phyloP scores from a whole-genome alignment of 2,888 invertebrate genomes.

The Tridacna gigas region DNA sequence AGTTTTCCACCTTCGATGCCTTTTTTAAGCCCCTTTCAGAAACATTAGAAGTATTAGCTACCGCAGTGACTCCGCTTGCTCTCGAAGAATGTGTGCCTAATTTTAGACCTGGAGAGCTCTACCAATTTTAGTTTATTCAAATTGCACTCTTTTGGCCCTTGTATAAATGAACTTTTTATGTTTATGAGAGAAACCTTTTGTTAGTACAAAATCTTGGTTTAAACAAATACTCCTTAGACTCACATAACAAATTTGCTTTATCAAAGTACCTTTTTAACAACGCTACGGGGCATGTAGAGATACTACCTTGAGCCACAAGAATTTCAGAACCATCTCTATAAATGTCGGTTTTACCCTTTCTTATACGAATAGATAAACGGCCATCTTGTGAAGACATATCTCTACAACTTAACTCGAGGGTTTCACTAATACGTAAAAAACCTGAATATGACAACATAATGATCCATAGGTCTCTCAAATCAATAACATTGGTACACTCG shows the following conservation, averaged over 20 bases:
- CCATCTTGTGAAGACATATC: constrained; percentile 21
- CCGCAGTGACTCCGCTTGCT: constrained; percentile 27
- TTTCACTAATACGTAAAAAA: constrained; percentile 28
- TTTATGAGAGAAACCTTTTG: constrained; percentile 14
- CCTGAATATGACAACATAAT: constrained; percentile 32
- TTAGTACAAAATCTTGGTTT: constrained; percentile 25
- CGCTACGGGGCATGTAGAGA: constrained; percentile 26
- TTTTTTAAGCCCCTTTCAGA: constrained; percentile 35
- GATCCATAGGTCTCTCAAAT: constrained; percentile 31
- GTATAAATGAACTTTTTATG: constrained; percentile 37
- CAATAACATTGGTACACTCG: constrained; percentile 15
- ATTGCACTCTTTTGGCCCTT: constrained; percentile 33
- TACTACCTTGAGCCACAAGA: constrained; percentile 25
- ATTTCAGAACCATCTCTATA: constrained; percentile 32
- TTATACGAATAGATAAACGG: neutral
- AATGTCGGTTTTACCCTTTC: constrained; percentile 43
- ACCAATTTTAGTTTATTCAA: constrained; percentile 29
- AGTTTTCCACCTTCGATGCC: constrained; percentile 48
- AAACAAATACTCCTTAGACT: constrained; percentile 27
- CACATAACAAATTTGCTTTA: neutral
- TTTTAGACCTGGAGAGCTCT: constrained; percentile 36
- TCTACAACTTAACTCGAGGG: constrained; percentile 4
- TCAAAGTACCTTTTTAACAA: constrained; percentile 34
- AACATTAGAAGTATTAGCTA: constrained; percentile 16
- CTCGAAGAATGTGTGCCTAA: constrained; percentile 40